A percentile compares a stretch with the other conserved stretches of the same genome.
phyloP scores from a whole-genome alignment of 2,797 vertebrate species.

The Emys orbicularis region DNA sequence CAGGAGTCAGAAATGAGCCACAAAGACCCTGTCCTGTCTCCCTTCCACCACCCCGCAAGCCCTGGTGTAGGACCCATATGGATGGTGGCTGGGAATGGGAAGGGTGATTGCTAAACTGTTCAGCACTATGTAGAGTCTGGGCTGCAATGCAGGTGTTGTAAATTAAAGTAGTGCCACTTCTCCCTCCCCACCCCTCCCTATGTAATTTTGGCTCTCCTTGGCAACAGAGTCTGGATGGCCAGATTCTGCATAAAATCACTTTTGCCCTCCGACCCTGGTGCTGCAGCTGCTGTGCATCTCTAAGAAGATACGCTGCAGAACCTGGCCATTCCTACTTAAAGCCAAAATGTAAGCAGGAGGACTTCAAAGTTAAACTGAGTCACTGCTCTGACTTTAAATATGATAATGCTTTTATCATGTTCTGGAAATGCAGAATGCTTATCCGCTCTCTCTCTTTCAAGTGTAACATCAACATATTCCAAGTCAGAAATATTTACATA shows the following conservation, averaged over 20 bases:
- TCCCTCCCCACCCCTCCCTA: not conserved
- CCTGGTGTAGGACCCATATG: not conserved
- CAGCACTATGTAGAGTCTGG: not conserved
- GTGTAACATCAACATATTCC: not conserved
- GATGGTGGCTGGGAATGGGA: not conserved
- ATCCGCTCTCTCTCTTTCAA: not conserved
- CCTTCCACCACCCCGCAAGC: not conserved
- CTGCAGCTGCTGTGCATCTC: not conserved
- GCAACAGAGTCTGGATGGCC: not conserved
- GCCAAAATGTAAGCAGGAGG: not conserved
- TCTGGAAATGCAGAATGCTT: not conserved
- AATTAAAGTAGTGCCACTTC: not conserved
- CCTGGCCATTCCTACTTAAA: not conserved
- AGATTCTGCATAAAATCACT: not conserved
- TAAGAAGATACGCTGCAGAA: not conserved
- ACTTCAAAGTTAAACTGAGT: not conserved
- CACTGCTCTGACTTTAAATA: conserved; percentile 10
- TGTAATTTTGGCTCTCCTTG: not conserved
- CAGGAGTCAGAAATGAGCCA: not conserved
- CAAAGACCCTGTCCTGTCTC: not conserved
- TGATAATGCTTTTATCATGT: not conserved
- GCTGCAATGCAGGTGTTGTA: not conserved
- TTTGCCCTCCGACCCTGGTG: not conserved
- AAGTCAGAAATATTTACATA: not conserved
- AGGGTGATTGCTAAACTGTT: not conserved